Evolutionary conservation across 2,113 vertebrate species (phyloP).

Genomic region (Micronisus gabar): DNA sequence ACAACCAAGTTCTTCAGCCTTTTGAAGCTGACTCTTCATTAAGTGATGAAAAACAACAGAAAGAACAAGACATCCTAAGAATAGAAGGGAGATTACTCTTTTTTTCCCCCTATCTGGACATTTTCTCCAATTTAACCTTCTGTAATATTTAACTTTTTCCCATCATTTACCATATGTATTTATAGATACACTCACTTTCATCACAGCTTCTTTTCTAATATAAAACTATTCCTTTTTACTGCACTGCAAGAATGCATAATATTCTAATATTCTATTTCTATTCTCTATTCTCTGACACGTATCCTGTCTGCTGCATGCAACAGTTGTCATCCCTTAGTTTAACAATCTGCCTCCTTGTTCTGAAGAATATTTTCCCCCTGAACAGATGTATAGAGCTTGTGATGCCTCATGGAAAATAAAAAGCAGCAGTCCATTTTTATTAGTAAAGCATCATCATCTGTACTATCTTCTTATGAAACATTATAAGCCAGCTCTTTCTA

Average conservation of each 20-base stretch:
- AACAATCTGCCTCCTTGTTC: background rate
- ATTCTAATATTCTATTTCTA: background rate
- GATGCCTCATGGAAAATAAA: background rate
- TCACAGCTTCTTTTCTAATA: background rate
- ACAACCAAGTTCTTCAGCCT: background rate
- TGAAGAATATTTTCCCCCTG: background rate
- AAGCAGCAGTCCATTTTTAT: background rate
- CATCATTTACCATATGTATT: background rate
- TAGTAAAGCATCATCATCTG: background rate
- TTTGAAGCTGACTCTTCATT: background rate
- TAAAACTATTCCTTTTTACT: background rate
- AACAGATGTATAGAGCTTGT: background rate
- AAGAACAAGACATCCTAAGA: background rate
- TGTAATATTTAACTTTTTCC: background rate
- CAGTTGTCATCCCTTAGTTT: background rate
- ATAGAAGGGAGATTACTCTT: background rate
- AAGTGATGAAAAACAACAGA: background rate
- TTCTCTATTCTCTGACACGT: background rate
- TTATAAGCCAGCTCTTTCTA: background rate
- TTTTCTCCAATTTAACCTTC: background rate
- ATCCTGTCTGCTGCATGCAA: background rate
- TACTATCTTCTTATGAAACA: background rate
- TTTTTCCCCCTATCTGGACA: fast-evolving
- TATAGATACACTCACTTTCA: background rate
- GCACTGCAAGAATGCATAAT: background rate